phyloP scores from a whole-genome alignment of 2,888 invertebrate species.

The Spodoptera picta region DNA sequence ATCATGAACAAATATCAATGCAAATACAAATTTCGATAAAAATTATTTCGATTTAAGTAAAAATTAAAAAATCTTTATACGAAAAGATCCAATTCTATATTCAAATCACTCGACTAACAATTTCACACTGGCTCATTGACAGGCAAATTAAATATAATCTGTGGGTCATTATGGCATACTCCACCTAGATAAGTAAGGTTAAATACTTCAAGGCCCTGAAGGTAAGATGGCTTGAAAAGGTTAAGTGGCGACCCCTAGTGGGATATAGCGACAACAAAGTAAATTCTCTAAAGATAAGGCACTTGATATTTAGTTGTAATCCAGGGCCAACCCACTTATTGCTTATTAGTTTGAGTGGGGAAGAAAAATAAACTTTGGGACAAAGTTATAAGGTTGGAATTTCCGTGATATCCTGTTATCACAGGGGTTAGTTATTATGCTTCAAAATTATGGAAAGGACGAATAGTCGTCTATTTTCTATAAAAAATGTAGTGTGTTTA shows the following conservation, averaged over 20 bases:
- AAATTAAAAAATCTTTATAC: no score
- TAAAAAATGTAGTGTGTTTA: constrained; percentile 23
- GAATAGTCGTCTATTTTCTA: constrained; percentile 30
- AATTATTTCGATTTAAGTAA: no score
- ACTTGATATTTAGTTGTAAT: constrained; percentile 59
- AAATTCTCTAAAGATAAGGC: constrained; percentile 56
- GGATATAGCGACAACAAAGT: constrained; percentile 56
- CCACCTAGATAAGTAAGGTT: constrained; percentile 44
- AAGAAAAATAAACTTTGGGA: constrained; percentile 8
- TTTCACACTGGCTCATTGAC: constrained; percentile 24
- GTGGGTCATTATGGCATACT: constrained; percentile 26
- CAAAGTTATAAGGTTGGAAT: constrained; percentile 8
- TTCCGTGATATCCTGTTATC: constrained; percentile 4
- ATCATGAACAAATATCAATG: no score
- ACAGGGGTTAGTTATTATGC: constrained; percentile 23
- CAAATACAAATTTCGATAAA: no score
- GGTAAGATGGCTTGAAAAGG: constrained; percentile 52
- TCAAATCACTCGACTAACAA: constrained; percentile 2
- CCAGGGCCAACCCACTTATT: constrained; percentile 48
- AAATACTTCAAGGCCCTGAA: constrained; percentile 38
- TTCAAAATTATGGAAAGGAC: constrained; percentile 33
- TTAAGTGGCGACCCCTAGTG: constrained; percentile 44
- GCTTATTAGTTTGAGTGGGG: constrained; percentile 38
- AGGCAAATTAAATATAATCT: constrained; percentile 43
- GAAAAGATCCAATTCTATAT: background rate